phyloP scores from a whole-genome alignment of 1,140 invertebrate species.

The Popillia japonica region DNA sequence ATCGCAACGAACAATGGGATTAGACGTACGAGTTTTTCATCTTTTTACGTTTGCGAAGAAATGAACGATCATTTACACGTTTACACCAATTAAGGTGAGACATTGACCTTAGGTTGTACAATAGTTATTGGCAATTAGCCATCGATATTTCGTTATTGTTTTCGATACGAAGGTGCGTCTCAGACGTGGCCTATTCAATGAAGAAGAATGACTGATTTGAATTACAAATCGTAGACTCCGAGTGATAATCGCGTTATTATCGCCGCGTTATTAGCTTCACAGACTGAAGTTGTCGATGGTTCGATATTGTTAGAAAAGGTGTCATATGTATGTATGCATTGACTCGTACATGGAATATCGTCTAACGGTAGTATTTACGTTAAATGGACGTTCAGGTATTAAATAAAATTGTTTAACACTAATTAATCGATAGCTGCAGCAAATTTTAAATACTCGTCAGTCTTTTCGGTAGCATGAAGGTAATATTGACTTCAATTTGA shows the following conservation, averaged over 20 bases:
- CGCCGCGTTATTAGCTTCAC: background rate
- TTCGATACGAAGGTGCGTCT: slow-evolving; percentile 3
- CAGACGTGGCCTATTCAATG: background rate
- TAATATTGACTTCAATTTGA: too few relatives aligned
- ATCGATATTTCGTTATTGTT: slow-evolving; percentile 11
- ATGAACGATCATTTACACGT: background rate
- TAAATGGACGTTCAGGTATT: too few relatives aligned
- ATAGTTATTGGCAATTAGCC: slow-evolving; percentile 14
- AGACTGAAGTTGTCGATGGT: too few relatives aligned
- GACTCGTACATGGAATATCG: too few relatives aligned
- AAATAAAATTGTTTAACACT: too few relatives aligned
- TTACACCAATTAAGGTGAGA: slow-evolving; percentile 1
- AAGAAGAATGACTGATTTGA: slow-evolving; percentile 11
- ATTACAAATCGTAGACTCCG: background rate
- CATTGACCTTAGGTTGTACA: slow-evolving; percentile 13
- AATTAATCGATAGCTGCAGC: too few relatives aligned
- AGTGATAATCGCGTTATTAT: background rate
- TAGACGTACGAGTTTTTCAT: background rate
- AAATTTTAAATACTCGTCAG: too few relatives aligned
- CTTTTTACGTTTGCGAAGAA: background rate
- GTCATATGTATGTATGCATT: too few relatives aligned
- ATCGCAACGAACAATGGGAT: background rate
- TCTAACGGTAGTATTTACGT: too few relatives aligned
- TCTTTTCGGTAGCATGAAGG: too few relatives aligned
- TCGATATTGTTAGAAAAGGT: too few relatives aligned